Evolutionary conservation across 2,888 invertebrate genomes (phyloP).

Genomic region (Cheiracanthium punctorium): DNA sequence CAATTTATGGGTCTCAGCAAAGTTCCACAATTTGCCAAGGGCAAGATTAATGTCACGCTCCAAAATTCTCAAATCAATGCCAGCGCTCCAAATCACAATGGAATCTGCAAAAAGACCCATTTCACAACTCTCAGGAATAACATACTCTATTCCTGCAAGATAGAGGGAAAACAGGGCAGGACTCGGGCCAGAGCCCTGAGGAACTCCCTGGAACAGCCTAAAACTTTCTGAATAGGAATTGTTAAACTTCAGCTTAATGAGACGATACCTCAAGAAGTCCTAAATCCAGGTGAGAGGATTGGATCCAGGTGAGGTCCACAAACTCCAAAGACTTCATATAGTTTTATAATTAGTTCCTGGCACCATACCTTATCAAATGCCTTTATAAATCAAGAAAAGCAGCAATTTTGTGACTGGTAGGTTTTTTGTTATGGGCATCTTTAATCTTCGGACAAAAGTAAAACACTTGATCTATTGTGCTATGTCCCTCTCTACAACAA

Average conservation of each 20-base stretch:
- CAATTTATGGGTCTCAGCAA: background rate
- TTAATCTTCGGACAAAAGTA: slow-evolving; percentile 1
- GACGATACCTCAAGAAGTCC: background rate
- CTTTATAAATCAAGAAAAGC: background rate
- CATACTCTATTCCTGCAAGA: no score
- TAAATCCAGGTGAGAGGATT: background rate
- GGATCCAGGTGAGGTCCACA: no score
- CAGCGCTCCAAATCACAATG: slow-evolving; percentile 2
- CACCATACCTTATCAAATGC: slow-evolving; percentile 9
- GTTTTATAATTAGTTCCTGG: background rate
- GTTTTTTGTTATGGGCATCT: slow-evolving; percentile 19
- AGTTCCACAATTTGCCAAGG: background rate
- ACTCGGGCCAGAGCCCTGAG: background rate
- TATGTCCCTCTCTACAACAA: slow-evolving; percentile 18
- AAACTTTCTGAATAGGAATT: background rate
- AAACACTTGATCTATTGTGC: no score
- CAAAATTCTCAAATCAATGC: background rate
- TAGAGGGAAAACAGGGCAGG: slow-evolving; percentile 8
- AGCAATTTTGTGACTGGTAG: slow-evolving; percentile 5
- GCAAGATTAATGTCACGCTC: no score
- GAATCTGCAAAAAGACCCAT: slow-evolving; percentile 8
- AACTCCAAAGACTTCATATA: background rate
- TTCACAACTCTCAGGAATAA: slow-evolving; percentile 5
- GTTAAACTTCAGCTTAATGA: background rate
- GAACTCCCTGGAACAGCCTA: background rate